Percentiles rank a stretch among this genome's conserved stretches.
Evolutionary conservation across 2,113 vertebrate genomes (phyloP).

Genomic region (Columba janthina): DNA sequence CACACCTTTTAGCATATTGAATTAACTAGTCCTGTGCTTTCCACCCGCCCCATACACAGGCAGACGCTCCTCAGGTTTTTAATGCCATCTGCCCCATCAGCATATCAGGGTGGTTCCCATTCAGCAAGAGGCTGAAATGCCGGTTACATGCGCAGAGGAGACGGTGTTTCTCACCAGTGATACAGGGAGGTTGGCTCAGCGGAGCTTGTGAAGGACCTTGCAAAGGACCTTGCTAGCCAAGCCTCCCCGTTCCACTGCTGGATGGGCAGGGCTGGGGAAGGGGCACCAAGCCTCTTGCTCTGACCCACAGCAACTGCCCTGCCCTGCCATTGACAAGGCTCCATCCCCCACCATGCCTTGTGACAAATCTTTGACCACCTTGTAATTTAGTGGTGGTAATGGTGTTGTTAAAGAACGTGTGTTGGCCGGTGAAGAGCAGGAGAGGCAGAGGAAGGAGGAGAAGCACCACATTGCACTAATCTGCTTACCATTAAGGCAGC

Average conservation of each 20-base stretch:
- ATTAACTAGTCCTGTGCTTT: background rate
- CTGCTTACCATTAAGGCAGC: background rate
- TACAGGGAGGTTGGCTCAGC: background rate
- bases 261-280: background rate
- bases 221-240: background rate
- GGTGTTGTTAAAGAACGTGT: background rate
- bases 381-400: background rate
- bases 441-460: background rate
- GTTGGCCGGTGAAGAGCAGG: background rate
- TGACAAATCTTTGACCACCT: background rate
- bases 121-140: background rate
- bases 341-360: fast-evolving
- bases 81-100: fast-evolving
- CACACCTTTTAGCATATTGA: background rate
- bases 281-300: background rate
- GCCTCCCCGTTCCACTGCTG: fast-evolving
- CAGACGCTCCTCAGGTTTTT: background rate
- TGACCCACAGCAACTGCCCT: background rate
- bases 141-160: fast-evolving
- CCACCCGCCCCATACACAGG: background rate
- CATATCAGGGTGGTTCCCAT: fast-evolving
- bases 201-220: background rate
- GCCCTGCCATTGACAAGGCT: background rate
- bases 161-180: fast-evolving
- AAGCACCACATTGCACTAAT: background rate